Evolutionary conservation across 2,113 vertebrate species (phyloP).

Genomic region (Thymallus thymallus): DNA sequence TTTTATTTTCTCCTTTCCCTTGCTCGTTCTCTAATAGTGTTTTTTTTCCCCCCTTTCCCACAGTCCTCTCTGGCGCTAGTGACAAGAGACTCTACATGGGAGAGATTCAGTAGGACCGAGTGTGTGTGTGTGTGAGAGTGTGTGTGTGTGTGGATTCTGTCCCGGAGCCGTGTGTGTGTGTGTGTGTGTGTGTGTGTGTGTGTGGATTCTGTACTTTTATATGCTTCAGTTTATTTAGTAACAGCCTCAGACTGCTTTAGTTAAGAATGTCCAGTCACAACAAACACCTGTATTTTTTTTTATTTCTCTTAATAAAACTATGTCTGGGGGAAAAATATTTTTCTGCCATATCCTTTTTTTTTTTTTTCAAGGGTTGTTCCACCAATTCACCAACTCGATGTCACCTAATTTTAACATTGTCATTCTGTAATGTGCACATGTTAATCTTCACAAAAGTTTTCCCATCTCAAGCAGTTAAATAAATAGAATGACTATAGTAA

Average conservation of each 20-base stretch:
- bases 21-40: background rate
- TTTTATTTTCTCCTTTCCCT: background rate
- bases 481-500: no score
- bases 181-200: slow-evolving; percentile 1
- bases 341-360: background rate
- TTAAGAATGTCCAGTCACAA: slow-evolving; percentile 38
- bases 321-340: slow-evolving; percentile 17
- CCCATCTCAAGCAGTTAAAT: no score
- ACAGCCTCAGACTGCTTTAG: slow-evolving; percentile 54
- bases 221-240: slow-evolving; percentile 39
- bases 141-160: background rate
- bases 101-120: slow-evolving; percentile 85
- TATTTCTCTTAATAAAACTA: slow-evolving; percentile 72
- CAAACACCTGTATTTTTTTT: slow-evolving; percentile 33
- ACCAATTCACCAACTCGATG: no score
- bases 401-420: no score
- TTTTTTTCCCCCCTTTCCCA: background rate
- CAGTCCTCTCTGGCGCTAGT: slow-evolving; percentile 92
- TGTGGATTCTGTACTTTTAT: slow-evolving; percentile 46
- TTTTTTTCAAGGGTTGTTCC: no score
- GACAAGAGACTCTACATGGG: slow-evolving; percentile 97
- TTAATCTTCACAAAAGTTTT: no score
- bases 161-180: background rate
- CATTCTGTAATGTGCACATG: no score
- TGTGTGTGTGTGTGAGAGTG: background rate